Base-by-base conservation (phyloP, 2,888 invertebrate genomes). In the Erebia palarica region DNA sequence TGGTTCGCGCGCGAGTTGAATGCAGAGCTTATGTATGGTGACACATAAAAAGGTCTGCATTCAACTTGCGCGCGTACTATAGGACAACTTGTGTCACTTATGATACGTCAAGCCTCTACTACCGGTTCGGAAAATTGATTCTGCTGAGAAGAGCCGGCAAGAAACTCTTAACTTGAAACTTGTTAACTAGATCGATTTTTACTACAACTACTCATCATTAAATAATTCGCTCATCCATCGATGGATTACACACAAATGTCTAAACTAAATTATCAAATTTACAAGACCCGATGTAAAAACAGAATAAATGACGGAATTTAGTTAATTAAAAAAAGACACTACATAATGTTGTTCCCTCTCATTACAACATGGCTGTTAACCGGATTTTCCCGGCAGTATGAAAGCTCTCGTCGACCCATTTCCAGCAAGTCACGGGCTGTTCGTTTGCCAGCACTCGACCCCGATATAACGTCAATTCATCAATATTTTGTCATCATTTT, bases 361-460 rank as follows among this genome's bases (percentile, higher is more conserved):
- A 70, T 64, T 55, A 55, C 55, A 55, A 65, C 65, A 65, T 70
- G 11, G 47, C 55, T 68, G 61, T 58, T 68, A 71, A 61, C 65
- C 65, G 57, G 42, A 70, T 73, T 65, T 70, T 49, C 65, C 63
- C 68, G 63, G 58, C 49, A 71, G 71, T 64, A 70, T 69, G 42
- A 66, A 72, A 72, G 68, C 67, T 72, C 58, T 36, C 70, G 72
- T 68, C 72, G 74, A 72, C 72, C 72, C 70, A 68, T 65, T 70
- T 70, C 21, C 57, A 72, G 65, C 70, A 70, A 74, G 70, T 74
- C 74, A 74, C 61, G 65, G 70, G 55, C 70, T 66, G 70, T 66
- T 74, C 74, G 63, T 72, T 74, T 72, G 68, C 73, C 44, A 65
- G 57, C 74, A 74, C 73, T 72, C 74, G 70, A 70, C 70, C 74